Evolutionary conservation across 2,113 vertebrate species (phyloP).

Genomic region (Strix aluco): DNA sequence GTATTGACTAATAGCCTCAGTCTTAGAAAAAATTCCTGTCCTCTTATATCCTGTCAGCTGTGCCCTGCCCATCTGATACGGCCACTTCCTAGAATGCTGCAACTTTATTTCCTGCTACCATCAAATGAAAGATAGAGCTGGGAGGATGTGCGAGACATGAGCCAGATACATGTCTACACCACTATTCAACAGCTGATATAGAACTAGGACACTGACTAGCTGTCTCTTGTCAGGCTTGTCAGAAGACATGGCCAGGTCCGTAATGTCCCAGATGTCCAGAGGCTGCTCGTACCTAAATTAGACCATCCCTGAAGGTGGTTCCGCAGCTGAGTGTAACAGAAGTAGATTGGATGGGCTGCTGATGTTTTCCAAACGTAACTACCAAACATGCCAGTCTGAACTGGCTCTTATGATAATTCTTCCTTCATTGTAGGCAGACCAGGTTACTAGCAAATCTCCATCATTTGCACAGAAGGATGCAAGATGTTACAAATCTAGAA

Average conservation of each 20-base stretch:
- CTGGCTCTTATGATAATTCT: background rate
- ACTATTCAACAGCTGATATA: background rate
- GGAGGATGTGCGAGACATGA: background rate
- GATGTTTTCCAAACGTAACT: background rate
- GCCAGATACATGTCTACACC: background rate
- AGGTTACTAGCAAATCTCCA: background rate
- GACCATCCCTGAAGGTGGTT: background rate
- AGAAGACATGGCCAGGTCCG: background rate
- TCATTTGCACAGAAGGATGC: background rate
- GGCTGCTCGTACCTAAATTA: background rate
- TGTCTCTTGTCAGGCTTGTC: background rate
- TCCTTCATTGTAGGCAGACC: background rate
- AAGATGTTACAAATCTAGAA: background rate
- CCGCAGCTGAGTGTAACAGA: background rate
- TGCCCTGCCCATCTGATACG: background rate
- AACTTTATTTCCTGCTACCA: background rate
- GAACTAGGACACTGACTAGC: background rate
- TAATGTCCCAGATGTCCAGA: background rate
- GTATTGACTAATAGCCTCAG: background rate
- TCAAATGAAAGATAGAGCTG: background rate
- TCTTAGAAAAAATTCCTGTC: background rate
- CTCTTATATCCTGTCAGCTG: background rate
- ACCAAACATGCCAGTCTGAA: background rate
- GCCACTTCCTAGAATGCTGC: background rate
- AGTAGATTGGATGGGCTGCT: background rate